These are phyloP conservation scores for Stercorarius parasiticus DNA, from an alignment of 2,113 vertebrate genomes.

Conservation along the genomic window DNA sequence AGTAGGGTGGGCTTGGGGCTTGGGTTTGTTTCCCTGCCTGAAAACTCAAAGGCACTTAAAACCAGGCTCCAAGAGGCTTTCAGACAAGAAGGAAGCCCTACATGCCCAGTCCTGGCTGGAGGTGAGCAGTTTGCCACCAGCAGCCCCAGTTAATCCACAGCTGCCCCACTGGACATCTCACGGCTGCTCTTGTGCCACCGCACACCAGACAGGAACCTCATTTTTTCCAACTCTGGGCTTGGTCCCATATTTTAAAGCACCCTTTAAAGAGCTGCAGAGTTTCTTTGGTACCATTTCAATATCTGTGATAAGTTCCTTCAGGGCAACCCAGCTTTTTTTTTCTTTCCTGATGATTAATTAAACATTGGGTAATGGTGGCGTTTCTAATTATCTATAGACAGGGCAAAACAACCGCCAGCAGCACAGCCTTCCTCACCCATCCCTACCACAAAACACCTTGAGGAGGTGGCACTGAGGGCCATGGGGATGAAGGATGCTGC, in stretches of 20 bases:
- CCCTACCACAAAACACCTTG: background rate
- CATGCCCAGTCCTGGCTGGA: fast-evolving
- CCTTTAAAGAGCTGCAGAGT: background rate
- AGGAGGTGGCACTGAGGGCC: background rate
- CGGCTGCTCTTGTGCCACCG: fast-evolving
- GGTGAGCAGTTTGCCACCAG: background rate
- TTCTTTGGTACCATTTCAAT: background rate
- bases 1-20: background rate
- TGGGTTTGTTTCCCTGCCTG: background rate
- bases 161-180: background rate
- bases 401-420: background rate
- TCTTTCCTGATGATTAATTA: background rate
- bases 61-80: background rate
- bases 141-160: background rate
- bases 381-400: background rate
- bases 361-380: fast-evolving
- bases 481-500: background rate
- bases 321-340: background rate
- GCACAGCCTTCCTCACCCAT: background rate
- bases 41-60: background rate
- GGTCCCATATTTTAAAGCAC: background rate
- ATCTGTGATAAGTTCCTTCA: background rate
- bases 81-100: background rate
- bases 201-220: background rate
- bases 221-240: background rate